Base-by-base conservation (phyloP, 2,113 vertebrate genomes). In the Leuciscus idus region DNA sequence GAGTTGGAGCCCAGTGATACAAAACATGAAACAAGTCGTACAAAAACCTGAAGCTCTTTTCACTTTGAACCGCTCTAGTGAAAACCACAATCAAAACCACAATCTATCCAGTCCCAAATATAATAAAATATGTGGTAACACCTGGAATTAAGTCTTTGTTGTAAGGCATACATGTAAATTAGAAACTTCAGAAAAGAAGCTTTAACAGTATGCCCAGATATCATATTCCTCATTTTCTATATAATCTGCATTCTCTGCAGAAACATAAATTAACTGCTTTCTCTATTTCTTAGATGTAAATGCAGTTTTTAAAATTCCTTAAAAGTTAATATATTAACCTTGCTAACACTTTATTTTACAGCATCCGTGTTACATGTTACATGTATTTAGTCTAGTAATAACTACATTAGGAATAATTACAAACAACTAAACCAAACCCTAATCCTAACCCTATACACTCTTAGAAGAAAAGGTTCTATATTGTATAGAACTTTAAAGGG, bases 1-100 rank as follows among this genome's bases (percentile, higher is more conserved):
- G 52, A 55, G 52, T 55, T 55, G 17, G 0, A 55, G 52, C 52
- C 52, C 5, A 55, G 52, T 55, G 52, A 55, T 6, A 55, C 52
- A 55, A 55, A 55, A 55, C 17, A 55, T 55, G 52, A 19, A 55
- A 55, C 52, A 6, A 2, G 17, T 55, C 52, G 52, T 55, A 55
- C 52, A 55, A 55, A 55, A 55, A 68, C 72, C 23, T 74, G 23
- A 74, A 74, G 62, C 6, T n/a, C 43, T 46, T 75, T 75, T 74
- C 10, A 48, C 10, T 75, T 46, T 46, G 23, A 75, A 26, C 64
- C 5, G 3, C 4, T 46, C 12, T 74, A 66, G 23, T 26, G 28
- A 48, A 74, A 75, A 50, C n/a, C n/a, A n/a, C n/a, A n/a, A n/a
- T n/a, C n/a, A n/a, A n/a, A n/a, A 9, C 66, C 30, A 8, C 17